Conservation (phyloP, 2,888 invertebrate species). For the Oasisia sp. region DNA sequence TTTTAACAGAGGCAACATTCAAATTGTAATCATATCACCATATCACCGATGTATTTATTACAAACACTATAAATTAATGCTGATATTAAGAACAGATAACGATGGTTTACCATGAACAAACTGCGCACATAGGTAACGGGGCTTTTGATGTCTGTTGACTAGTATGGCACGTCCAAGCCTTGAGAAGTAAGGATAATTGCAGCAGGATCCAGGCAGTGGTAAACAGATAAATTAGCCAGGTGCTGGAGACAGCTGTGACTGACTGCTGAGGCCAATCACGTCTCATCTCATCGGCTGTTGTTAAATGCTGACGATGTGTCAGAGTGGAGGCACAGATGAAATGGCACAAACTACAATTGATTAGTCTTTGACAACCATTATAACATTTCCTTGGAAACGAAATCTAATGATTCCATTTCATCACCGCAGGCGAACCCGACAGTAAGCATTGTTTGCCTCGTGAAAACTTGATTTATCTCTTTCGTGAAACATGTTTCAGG, state of each 20-base stretch:
- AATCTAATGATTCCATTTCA: slow-evolving; percentile 11
- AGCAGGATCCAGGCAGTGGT: neutral
- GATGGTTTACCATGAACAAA: neutral
- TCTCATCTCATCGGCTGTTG: neutral
- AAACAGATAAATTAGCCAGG: neutral
- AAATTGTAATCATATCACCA: no score
- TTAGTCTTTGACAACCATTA: neutral
- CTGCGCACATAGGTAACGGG: neutral
- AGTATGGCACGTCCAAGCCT: neutral
- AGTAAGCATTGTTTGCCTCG: neutral
- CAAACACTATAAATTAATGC: neutral
- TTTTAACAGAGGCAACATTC: no score
- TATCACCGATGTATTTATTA: no score
- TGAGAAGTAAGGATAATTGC: neutral
- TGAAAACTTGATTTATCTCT: no score
- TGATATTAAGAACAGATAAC: neutral
- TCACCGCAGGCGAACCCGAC: neutral
- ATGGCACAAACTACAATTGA: slow-evolving; percentile 1
- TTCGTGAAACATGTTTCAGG: neutral
- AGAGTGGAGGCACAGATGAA: neutral
- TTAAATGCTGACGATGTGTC: neutral
- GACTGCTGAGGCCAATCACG: neutral
- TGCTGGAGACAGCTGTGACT: neutral
- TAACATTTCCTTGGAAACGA: slow-evolving; percentile 3
- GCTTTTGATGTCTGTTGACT: neutral